These are phyloP conservation scores for Apotomis capreana DNA, from an alignment of 2,888 invertebrate genomes.

Conservation along the genomic window DNA sequence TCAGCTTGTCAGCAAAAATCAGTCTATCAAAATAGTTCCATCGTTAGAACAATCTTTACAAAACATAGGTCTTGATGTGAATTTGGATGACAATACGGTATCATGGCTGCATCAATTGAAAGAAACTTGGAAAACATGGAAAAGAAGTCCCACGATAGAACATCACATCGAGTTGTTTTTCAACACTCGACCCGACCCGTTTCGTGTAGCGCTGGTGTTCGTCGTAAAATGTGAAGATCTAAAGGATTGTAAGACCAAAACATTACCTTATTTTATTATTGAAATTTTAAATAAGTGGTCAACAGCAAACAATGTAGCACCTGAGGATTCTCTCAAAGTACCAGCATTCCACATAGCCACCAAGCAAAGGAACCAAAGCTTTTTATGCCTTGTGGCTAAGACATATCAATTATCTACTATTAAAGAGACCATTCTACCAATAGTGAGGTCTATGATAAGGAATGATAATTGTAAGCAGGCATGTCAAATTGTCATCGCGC, in stretches of 20 bases:
- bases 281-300: constrained; percentile 84
- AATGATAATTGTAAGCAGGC: constrained; percentile 88
- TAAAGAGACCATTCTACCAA: constrained; percentile 84
- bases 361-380: constrained; percentile 85
- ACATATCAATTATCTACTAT: constrained; percentile 85
- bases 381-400: constrained; percentile 85
- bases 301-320: constrained; percentile 59
- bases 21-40: constrained; percentile 77
- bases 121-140: constrained; percentile 79
- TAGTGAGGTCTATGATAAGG: constrained; percentile 81
- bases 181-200: constrained; percentile 82
- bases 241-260: constrained; percentile 85
- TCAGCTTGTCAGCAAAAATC: constrained; percentile 63
- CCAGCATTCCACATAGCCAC: constrained; percentile 88
- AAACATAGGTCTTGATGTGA: constrained; percentile 69
- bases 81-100: constrained; percentile 66
- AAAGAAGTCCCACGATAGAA: constrained; percentile 80
- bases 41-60: constrained; percentile 73
- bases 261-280: constrained; percentile 85
- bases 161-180: constrained; percentile 77
- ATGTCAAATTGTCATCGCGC: constrained; percentile 86
- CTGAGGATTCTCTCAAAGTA: constrained; percentile 84
- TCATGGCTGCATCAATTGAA: constrained; percentile 75
- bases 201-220: constrained; percentile 82
- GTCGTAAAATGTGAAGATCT: constrained; percentile 85